Percentiles rank a stretch among this genome's conserved stretches.
phyloP scores from a whole-genome alignment of 2,888 invertebrate species.

The Phragmatobia fuliginosa region DNA sequence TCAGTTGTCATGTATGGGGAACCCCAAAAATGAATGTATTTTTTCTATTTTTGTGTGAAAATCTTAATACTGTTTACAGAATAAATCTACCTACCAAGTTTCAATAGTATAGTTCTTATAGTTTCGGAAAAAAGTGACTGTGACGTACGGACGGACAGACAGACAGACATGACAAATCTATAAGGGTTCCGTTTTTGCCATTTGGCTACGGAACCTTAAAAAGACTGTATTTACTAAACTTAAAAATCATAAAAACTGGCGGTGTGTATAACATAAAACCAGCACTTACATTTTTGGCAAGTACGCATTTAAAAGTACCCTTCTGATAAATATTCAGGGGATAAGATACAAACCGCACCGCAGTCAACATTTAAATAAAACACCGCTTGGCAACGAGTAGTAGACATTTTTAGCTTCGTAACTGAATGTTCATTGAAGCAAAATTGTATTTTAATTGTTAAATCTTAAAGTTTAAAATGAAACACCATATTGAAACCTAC shows the following conservation, averaged over 20 bases:
- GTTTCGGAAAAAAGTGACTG: too few species aligned
- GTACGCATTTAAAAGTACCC: neutral
- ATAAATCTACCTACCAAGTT: too few species aligned
- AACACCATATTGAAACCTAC: neutral
- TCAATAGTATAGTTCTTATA: too few species aligned
- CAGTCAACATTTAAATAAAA: constrained; percentile 10
- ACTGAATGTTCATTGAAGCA: neutral
- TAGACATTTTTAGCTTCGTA: neutral
- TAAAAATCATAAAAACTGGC: neutral
- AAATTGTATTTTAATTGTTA: neutral
- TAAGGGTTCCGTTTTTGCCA: too few species aligned
- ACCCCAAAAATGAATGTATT: too few species aligned
- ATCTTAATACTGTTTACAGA: too few species aligned
- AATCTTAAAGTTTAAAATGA: neutral
- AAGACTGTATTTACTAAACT: neutral
- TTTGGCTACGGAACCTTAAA: too few species aligned
- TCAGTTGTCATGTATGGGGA: too few species aligned
- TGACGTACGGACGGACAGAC: too few species aligned
- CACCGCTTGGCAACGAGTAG: constrained; percentile 1
- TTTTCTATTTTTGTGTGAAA: too few species aligned
- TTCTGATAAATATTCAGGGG: constrained; percentile 7
- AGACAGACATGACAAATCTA: too few species aligned
- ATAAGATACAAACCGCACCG: constrained; percentile 4
- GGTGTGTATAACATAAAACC: neutral
- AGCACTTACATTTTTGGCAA: constrained; percentile 4